phyloP scores from a whole-genome alignment of 2,888 invertebrate species.

The Dasypogon diadema region DNA sequence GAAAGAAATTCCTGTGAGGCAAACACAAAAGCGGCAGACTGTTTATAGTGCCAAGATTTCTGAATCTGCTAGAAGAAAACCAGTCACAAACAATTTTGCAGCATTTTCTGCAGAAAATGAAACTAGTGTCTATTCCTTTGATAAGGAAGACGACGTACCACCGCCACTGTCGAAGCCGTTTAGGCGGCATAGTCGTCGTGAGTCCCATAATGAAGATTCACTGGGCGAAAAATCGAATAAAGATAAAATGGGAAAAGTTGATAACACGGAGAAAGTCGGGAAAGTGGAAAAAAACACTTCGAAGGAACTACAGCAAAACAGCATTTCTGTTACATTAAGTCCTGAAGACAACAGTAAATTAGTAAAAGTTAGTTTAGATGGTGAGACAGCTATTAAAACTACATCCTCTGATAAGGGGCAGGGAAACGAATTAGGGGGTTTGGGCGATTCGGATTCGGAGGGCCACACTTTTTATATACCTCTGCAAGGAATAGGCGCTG shows the following conservation, averaged over 20 bases:
- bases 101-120: slow-evolving; percentile 79
- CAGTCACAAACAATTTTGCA: slow-evolving; percentile 57
- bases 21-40: slow-evolving; percentile 66
- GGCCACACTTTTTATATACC: slow-evolving; percentile 77
- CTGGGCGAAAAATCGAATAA: slow-evolving; percentile 58
- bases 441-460: slow-evolving; percentile 71
- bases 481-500: slow-evolving; percentile 69
- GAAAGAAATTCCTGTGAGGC: slow-evolving; percentile 1
- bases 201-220: slow-evolving; percentile 63
- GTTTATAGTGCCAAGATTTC: slow-evolving; percentile 72
- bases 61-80: slow-evolving; percentile 62
- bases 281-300: slow-evolving; percentile 63
- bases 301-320: slow-evolving; percentile 56
- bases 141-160: slow-evolving; percentile 74
- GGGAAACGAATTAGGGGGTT: slow-evolving; percentile 58
- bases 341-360: slow-evolving; percentile 69
- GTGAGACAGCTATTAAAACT: slow-evolving; percentile 60
- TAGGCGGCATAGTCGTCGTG: slow-evolving; percentile 69
- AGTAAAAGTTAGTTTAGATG: slow-evolving; percentile 72
- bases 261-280: slow-evolving; percentile 54
- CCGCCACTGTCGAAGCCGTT: slow-evolving; percentile 71
- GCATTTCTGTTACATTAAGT: slow-evolving; percentile 66
- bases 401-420: slow-evolving; percentile 46
- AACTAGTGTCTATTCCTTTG: slow-evolving; percentile 79
- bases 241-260: slow-evolving; percentile 57